A percentile compares a stretch with the other conserved stretches of the same genome.
phyloP scores from a whole-genome alignment of 2,888 invertebrate species.

The Junonia oenone region DNA sequence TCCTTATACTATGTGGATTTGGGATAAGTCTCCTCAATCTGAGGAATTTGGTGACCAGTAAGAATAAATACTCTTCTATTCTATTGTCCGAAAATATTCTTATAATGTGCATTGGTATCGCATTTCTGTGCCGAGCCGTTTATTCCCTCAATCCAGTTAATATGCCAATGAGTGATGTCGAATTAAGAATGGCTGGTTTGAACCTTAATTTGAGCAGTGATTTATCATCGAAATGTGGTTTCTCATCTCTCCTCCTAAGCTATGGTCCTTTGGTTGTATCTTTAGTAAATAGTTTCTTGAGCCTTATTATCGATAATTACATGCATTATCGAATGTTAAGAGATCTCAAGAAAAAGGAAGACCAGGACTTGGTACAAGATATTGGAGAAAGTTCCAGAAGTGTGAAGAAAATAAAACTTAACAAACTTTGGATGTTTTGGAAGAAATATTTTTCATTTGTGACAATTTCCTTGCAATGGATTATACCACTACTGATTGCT shows the following conservation, averaged over 20 bases:
- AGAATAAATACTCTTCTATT: slow-evolving; percentile 45
- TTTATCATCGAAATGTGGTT: slow-evolving; percentile 43
- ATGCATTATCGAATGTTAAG: slow-evolving; percentile 61
- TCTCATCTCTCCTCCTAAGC: slow-evolving; percentile 47
- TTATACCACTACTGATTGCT: slow-evolving; percentile 53
- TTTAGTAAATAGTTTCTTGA: slow-evolving; percentile 65
- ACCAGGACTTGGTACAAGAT: slow-evolving; percentile 48
- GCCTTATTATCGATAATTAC: slow-evolving; percentile 63
- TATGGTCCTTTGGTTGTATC: slow-evolving; percentile 64
- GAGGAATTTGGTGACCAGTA: slow-evolving; percentile 46
- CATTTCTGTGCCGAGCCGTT: slow-evolving; percentile 51
- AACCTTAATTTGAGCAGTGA: slow-evolving; percentile 26
- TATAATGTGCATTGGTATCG: slow-evolving; percentile 58
- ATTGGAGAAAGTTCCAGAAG: slow-evolving; percentile 34
- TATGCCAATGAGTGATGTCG: slow-evolving; percentile 41
- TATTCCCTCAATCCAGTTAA: slow-evolving; percentile 45
- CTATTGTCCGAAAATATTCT: slow-evolving; percentile 65
- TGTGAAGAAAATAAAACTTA: slow-evolving; percentile 27
- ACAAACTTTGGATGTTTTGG: slow-evolving; percentile 37
- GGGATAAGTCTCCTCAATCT: slow-evolving; percentile 57
- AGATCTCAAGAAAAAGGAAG: slow-evolving; percentile 46
- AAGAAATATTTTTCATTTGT: slow-evolving; percentile 53
- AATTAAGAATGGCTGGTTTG: slow-evolving; percentile 40
- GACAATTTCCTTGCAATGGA: slow-evolving; percentile 60
- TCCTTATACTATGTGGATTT: slow-evolving; percentile 59